Evolutionary conservation across 2,797 vertebrate genomes (phyloP), one percentile per base, ranked within the genome.

Genomic region (Coregonus sp.): DNA sequence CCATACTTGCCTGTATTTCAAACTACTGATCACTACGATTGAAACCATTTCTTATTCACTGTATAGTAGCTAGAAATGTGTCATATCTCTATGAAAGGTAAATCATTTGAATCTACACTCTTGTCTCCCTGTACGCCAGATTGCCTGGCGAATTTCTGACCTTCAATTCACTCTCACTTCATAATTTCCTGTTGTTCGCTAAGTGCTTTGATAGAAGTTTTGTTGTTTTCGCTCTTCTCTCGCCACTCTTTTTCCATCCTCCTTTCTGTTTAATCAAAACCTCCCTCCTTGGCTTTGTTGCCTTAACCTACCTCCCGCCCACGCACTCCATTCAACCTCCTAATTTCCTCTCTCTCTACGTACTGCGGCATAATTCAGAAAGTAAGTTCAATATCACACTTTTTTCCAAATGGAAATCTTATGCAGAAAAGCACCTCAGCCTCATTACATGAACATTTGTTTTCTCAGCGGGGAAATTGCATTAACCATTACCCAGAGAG

Each of bases 111-210:
- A 75, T 35, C 25, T 50, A 74, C 11, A 12, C 40, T 47, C 40
- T 73, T 25, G 20, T 25, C 59, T 63, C 59, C 59, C 47, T 7
- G 73, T 78, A 76, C 69, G 77, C 59, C 80, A 47, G 40, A 87
- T 74, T 87, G 84, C 83, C 86, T 81, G 83, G 73, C 80, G 84
- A 89, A 85, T 86, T 76, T 63, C 75, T 83, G 88, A 90, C 86
- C 89, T 91, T 89, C 85, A 82, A 54, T 85, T 85, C 83, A 59
- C 79, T 82, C 84, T 82, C 31, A 86, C 74, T 83, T 86, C 83
- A 84, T 89, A 82, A 84, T 59, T 78, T 82, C 70, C 65, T 82
- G 78, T 85, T 84, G 82, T 76, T 81, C 54, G 80, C 47, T 79
- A 81, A 88, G 78, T 82, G 75, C n/a, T 77, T 86, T 87, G 76